Evolutionary conservation across 2,888 invertebrate genomes (phyloP).

Genomic region (Cephus rjabovi): DNA sequence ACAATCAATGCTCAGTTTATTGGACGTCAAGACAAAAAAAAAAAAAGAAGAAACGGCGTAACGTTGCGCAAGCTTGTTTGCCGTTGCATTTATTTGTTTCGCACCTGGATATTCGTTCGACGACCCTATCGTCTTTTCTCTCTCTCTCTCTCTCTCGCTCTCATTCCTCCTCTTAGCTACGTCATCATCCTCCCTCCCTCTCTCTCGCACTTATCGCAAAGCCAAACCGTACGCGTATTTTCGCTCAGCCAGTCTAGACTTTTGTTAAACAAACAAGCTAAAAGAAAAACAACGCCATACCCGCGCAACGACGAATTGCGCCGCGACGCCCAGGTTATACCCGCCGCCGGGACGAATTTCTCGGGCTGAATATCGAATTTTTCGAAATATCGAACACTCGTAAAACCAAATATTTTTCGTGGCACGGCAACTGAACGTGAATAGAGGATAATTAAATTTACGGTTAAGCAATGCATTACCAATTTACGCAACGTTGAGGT

Average conservation of each 20-base stretch:
- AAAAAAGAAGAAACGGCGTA: neutral
- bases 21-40: neutral
- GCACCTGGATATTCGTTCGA: neutral
- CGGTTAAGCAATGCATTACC: too few relatives aligned
- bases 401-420: neutral
- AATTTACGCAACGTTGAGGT: too few relatives aligned
- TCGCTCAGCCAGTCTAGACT: constrained; percentile 40
- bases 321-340: constrained; percentile 16
- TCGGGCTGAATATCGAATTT: constrained; percentile 12
- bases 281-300: constrained; percentile 13
- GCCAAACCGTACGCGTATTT: constrained; percentile 32
- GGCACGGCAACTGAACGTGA: neutral
- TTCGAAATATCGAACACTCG: constrained; percentile 3
- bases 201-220: constrained; percentile 38
- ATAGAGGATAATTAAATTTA: neutral
- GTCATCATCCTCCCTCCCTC: constrained; percentile 2
- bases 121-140: neutral
- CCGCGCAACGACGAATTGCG: constrained; percentile 22
- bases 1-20: neutral
- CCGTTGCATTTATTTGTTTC: neutral
- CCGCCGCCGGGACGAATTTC: constrained; percentile 18
- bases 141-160: too few relatives aligned
- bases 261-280: constrained; percentile 39
- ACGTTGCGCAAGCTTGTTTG: neutral
- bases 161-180: too few relatives aligned